Evolutionary conservation across 53 echinoderm and acorn worm species (phyloP), one percentile per base, ranked within the genome.

Genomic region (Holothuria scabra): DNA sequence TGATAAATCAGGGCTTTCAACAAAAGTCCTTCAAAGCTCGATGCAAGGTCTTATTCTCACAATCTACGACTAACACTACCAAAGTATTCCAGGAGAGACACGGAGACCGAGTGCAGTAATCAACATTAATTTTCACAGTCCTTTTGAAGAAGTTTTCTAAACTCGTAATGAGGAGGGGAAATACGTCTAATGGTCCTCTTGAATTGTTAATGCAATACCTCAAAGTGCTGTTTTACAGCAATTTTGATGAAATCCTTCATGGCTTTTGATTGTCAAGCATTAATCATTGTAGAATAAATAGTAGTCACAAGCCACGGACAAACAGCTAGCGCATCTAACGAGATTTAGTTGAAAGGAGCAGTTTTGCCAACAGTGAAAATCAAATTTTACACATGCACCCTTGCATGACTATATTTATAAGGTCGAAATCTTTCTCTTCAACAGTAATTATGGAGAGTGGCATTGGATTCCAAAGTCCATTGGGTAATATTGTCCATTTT

Each of bases 1-100:
- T 48, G 48, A 72, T 72, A 72, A 72, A 72, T 72, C 72, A 72
- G 72, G 11, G 48, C 48, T 72, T 52, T 24, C 19, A 46, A 12
- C 12, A 72, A 48, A n/a, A 72, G 72, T n/a, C 72, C 72, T 72
- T 72, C 44, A 67, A 65, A 65, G 21, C 69, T n/a, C n/a, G 41
- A 44, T 8, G 41, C 41, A 41, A 52, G 52, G 18, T 18, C 52
- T 52, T 52, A 52, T 52, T 52, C 38, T 5, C 46, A 44, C 72
- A 72, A 11, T 44, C 10, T 72, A 48, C 72, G 25, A 72, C 72
- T 46, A 24, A 46, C 46, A 46, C 72, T 72, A 44, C 72, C 8
- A 72, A 44, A 72, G 37, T 72, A 72, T 48, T 72, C 26, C 46
- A n/a, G 6, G n/a, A 72, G 52, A 52, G 52, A 52, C 16, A 18